Percentiles rank a stretch among this genome's conserved stretches.
Conservation (phyloP, 1,140 invertebrate species). For the Babylonia areolata region DNA sequence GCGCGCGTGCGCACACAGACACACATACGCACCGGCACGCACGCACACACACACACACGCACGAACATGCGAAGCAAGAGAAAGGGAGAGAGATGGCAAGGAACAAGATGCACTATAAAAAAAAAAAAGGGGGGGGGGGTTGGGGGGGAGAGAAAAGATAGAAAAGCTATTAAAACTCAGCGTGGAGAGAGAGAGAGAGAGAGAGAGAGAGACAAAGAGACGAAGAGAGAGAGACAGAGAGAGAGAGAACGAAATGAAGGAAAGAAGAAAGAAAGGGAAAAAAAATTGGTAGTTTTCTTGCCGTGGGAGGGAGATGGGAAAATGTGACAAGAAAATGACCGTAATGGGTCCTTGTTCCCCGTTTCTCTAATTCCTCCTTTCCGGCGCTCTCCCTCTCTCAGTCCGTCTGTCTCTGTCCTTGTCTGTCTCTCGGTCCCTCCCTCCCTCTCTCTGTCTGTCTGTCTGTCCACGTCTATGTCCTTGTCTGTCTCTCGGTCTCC, state of each 20-base stretch:
- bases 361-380: not conserved
- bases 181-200: not conserved
- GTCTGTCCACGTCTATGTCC: not conserved
- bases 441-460: not conserved
- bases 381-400: not conserved
- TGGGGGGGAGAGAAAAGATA: not conserved
- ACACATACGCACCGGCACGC: no score
- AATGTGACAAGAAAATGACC: conserved; percentile 17
- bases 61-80: not conserved
- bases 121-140: no score
- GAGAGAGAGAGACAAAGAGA: not conserved
- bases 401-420: not conserved
- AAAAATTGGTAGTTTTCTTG: not conserved
- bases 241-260: not conserved
- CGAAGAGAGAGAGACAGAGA: not conserved
- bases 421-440: not conserved
- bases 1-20: no score
- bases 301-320: not conserved
- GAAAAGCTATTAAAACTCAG: not conserved
- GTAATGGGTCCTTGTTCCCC: not conserved
- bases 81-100: not conserved
- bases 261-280: not conserved
- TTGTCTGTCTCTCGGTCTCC: no score
- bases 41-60: not conserved
- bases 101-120: not conserved